These are phyloP conservation scores for Chydorus sphaericus DNA, from an alignment of 2,888 invertebrate genomes.

Conservation along the genomic window DNA sequence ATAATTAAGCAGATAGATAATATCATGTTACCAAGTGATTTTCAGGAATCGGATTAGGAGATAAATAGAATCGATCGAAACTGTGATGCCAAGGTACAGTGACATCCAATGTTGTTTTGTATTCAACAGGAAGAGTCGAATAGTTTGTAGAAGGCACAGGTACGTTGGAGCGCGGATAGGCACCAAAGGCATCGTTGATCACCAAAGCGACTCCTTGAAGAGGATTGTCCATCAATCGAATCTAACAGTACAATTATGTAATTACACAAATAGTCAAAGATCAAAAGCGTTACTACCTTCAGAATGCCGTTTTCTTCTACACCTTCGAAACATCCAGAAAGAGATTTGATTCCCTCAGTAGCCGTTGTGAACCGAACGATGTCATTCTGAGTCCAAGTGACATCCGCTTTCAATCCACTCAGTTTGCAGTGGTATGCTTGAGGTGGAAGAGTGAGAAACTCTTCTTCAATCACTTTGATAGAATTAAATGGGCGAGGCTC, in stretches of 20 bases:
- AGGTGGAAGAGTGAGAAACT: slow-evolving; percentile 9
- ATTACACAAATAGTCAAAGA: too few species aligned
- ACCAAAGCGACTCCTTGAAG: too few species aligned
- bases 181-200: slow-evolving; percentile 11
- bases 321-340: background rate
- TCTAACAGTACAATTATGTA: background rate
- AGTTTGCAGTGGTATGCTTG: slow-evolving; percentile 13
- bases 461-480: slow-evolving; percentile 2
- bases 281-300: too few species aligned
- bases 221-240: background rate
- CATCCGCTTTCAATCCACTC: background rate
- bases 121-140: background rate
- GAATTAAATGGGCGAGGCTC: background rate
- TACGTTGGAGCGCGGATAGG: background rate
- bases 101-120: background rate
- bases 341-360: background rate
- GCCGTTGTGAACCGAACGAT: slow-evolving; percentile 1
- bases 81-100: slow-evolving; percentile 4
- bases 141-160: background rate
- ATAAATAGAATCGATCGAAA: background rate
- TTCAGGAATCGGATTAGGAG: too few species aligned
- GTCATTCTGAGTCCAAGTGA: background rate
- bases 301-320: background rate
- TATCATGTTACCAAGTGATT: background rate
- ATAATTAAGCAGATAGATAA: background rate